phyloP scores from a whole-genome alignment of 2,113 vertebrate species.

The Podiceps cristatus region DNA sequence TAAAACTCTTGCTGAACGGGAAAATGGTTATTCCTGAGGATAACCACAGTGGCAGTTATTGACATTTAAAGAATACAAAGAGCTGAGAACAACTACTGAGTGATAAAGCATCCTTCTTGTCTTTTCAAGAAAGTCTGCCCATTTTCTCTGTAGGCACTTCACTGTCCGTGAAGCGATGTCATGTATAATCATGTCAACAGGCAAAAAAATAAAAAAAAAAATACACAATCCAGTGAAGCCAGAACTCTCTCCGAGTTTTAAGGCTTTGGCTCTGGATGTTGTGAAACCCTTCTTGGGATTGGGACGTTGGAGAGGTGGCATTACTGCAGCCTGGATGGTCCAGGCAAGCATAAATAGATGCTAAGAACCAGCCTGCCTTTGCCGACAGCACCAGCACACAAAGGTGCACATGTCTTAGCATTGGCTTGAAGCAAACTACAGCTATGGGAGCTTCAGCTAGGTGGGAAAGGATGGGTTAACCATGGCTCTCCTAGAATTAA shows the following conservation, averaged over 20 bases:
- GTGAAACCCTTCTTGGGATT: not conserved
- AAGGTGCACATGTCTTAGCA: not conserved
- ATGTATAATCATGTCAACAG: not conserved
- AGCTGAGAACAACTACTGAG: slow-evolving; percentile 11
- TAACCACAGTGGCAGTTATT: slow-evolving; percentile 10
- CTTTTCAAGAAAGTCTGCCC: slow-evolving; percentile 40
- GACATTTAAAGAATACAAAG: slow-evolving; percentile 35
- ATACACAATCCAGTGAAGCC: not conserved
- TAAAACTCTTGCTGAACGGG: slow-evolving; percentile 51
- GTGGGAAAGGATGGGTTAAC: not conserved
- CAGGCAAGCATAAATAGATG: not conserved
- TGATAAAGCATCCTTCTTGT: slow-evolving; percentile 17
- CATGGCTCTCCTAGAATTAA: not conserved
- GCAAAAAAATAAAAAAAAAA: not conserved
- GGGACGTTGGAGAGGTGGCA: not conserved
- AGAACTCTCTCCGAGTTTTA: not conserved
- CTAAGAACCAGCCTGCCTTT: not conserved
- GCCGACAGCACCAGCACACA: not conserved
- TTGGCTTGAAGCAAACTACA: not conserved
- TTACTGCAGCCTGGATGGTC: not conserved
- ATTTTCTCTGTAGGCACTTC: not conserved
- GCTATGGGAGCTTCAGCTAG: not conserved
- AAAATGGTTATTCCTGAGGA: slow-evolving; percentile 46
- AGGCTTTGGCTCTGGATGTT: not conserved
- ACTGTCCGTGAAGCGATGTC: not conserved